Conservation (phyloP, 2,113 vertebrate genomes). For the Cettia cetti region DNA sequence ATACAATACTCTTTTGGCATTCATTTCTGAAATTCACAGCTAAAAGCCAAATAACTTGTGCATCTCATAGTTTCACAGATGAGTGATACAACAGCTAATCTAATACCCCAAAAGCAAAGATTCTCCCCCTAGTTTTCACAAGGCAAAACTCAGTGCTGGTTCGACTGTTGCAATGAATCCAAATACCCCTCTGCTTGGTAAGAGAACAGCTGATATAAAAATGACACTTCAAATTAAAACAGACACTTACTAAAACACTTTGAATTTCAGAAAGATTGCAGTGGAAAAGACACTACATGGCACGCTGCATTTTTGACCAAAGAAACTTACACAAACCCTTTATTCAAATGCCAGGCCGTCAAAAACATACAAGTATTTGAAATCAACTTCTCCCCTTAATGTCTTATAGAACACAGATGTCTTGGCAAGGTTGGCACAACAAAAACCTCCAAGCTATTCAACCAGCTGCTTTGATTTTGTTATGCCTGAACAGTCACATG, state of each 20-base stretch:
- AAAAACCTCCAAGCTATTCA: conserved; percentile 22
- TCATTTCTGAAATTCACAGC: background rate
- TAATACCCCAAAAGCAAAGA: background rate
- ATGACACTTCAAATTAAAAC: background rate
- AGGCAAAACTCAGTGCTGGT: background rate
- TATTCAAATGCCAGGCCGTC: background rate
- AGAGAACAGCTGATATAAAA: background rate
- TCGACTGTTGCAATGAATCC: background rate
- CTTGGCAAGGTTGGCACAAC: conserved; percentile 36
- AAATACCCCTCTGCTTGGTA: background rate
- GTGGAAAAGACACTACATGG: background rate
- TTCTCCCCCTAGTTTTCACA: background rate
- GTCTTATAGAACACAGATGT: conserved; percentile 43
- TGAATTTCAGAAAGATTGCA: background rate
- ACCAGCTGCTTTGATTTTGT: conserved; percentile 34
- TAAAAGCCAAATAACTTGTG: background rate
- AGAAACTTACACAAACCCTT: background rate
- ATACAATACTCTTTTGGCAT: background rate
- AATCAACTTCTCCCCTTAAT: background rate
- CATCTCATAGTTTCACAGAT: background rate
- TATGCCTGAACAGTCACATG: conserved; percentile 12
- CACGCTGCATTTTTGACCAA: background rate
- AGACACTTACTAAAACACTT: background rate
- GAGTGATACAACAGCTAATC: background rate
- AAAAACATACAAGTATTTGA: background rate